Evolutionary conservation across 2,113 vertebrate genomes (phyloP).

Genomic region (Anoura caudifer): DNA sequence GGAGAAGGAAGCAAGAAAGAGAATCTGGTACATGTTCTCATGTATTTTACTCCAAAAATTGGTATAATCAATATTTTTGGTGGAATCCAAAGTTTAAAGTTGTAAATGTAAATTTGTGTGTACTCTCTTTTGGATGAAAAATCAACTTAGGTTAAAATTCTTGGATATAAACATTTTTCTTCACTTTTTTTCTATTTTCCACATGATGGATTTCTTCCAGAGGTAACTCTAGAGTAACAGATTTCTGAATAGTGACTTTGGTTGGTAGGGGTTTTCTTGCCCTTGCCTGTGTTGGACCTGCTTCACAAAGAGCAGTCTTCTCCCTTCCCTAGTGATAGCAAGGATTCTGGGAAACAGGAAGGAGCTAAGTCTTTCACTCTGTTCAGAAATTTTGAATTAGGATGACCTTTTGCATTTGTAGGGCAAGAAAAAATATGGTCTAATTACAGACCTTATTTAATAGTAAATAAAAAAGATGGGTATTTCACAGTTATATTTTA

Average conservation of each 20-base stretch:
- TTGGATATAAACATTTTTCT: background rate
- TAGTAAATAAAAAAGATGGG: background rate
- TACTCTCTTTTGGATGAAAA: background rate
- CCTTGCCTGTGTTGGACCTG: background rate
- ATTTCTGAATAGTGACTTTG: background rate
- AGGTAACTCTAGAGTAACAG: background rate
- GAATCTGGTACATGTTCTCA: background rate
- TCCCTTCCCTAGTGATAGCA: background rate
- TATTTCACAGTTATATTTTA: conserved; percentile 17
- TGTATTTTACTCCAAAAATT: background rate
- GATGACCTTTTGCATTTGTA: background rate
- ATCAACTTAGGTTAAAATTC: background rate
- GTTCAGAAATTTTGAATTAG: background rate
- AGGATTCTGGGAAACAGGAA: background rate
- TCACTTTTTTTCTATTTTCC: background rate
- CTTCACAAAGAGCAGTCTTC: background rate
- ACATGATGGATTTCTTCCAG: background rate
- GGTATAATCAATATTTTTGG: background rate
- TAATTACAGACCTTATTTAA: background rate
- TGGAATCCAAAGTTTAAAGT: background rate
- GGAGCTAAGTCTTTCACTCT: background rate
- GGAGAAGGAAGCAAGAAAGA: background rate
- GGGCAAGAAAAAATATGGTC: background rate
- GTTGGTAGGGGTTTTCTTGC: background rate
- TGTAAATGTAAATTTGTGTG: background rate